These are phyloP conservation scores for Melanargia galathea DNA, from an alignment of 2,888 invertebrate genomes.

Conservation along the genomic window DNA sequence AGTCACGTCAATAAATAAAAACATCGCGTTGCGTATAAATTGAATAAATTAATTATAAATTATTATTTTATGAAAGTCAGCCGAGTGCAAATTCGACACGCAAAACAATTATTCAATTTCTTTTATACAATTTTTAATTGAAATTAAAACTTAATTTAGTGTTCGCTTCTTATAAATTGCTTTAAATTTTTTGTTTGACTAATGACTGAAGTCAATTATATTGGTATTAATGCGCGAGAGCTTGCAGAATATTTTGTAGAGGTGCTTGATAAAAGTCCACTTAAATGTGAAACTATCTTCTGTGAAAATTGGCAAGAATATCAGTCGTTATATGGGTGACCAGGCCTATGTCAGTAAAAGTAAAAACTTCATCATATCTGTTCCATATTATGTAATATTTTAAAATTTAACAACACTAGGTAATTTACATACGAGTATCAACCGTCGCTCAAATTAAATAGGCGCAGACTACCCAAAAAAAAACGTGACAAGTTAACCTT, in stretches of 20 bases:
- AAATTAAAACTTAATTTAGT: constrained; percentile 18
- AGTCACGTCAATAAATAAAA: constrained; percentile 6
- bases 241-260: no score
- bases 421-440: no score
- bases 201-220: constrained; percentile 15
- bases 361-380: background rate
- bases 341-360: no score
- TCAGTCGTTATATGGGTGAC: no score
- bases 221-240: background rate
- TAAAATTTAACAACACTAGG: no score
- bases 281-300: no score
- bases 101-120: constrained; percentile 20
- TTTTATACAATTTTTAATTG: constrained; percentile 26
- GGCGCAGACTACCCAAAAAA: no score
- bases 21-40: constrained; percentile 12
- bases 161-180: constrained; percentile 10
- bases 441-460: no score
- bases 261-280: background rate
- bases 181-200: constrained; percentile 10
- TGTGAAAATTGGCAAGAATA: no score
- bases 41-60: constrained; percentile 14
- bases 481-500: no score
- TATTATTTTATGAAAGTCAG: constrained; percentile 24
- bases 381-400: no score
- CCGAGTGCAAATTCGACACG: constrained; percentile 27